Conservation (phyloP, 2,113 vertebrate species). For the Onychorhynchus coronatus region DNA sequence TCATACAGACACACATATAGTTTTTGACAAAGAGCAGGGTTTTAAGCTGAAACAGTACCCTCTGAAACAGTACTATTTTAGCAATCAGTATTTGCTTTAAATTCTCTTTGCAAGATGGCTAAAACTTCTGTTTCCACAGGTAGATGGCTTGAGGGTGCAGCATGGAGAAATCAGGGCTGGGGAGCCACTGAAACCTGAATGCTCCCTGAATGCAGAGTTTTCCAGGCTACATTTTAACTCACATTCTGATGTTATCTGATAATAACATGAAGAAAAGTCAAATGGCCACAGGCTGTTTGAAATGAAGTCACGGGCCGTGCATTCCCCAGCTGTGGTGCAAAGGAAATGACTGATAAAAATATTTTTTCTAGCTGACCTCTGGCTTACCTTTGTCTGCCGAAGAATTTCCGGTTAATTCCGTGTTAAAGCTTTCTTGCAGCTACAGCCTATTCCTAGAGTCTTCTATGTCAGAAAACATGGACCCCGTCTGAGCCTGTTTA, state of each 20-base stretch:
- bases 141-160: not conserved
- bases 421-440: not conserved
- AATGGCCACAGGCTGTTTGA: slow-evolving; percentile 21
- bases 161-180: not conserved
- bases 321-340: slow-evolving; percentile 47
- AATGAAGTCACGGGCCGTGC: slow-evolving; percentile 1
- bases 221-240: slow-evolving; percentile 25
- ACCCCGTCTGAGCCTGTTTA: not conserved
- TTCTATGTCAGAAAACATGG: not conserved
- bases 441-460: slow-evolving; percentile 9
- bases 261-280: not conserved
- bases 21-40: not conserved
- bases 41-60: not conserved
- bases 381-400: slow-evolving; percentile 48
- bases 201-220: not conserved
- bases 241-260: slow-evolving; percentile 32
- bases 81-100: not conserved
- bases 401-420: slow-evolving; percentile 44
- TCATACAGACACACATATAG: not conserved
- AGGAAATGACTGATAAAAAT: slow-evolving; percentile 62
- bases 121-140: not conserved
- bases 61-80: not conserved
- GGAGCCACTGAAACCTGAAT: not conserved
- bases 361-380: slow-evolving; percentile 41
- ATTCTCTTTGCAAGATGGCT: not conserved